Conservation (phyloP, 1,140 invertebrate species). For the Armadillidium nasatum region DNA sequence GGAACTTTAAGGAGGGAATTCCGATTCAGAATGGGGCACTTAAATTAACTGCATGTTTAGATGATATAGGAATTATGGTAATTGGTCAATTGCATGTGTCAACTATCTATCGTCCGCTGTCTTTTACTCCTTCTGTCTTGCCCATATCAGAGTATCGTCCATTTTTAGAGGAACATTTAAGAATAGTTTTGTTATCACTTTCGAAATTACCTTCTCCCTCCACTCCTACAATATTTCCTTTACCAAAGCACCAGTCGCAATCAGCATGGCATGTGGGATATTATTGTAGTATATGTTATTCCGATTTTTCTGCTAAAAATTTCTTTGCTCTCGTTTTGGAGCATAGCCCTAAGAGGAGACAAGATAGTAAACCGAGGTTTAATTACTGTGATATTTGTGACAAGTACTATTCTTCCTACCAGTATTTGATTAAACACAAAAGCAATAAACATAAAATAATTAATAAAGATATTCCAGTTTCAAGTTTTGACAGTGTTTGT, state of each 20-base stretch:
- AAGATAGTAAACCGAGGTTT: conserved; percentile 3
- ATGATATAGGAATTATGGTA: neutral
- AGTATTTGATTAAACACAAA: conserved; percentile 27
- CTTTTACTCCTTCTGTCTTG: neutral
- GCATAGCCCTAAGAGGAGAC: conserved; percentile 6
- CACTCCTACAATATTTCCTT: neutral
- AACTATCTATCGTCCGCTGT: neutral
- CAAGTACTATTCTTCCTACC: conserved; percentile 25
- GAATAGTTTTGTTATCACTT: neutral
- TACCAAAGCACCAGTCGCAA: neutral
- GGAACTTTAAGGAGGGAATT: neutral
- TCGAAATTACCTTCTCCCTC: neutral
- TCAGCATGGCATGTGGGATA: conserved; percentile 10
- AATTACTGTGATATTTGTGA: conserved; percentile 30
- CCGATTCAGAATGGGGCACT: neutral
- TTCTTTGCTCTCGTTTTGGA: conserved; percentile 9
- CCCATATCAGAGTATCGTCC: neutral
- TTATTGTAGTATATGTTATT: conserved; percentile 33
- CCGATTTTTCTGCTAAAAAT: conserved; percentile 46
- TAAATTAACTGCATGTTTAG: neutral
- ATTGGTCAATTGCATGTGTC: neutral
- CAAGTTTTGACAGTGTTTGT: neutral
- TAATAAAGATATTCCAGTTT: neutral
- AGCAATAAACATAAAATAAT: neutral
- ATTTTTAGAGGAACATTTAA: neutral